Evolutionary conservation across 2,888 invertebrate species (phyloP).

Genomic region (Panopea generosa): DNA sequence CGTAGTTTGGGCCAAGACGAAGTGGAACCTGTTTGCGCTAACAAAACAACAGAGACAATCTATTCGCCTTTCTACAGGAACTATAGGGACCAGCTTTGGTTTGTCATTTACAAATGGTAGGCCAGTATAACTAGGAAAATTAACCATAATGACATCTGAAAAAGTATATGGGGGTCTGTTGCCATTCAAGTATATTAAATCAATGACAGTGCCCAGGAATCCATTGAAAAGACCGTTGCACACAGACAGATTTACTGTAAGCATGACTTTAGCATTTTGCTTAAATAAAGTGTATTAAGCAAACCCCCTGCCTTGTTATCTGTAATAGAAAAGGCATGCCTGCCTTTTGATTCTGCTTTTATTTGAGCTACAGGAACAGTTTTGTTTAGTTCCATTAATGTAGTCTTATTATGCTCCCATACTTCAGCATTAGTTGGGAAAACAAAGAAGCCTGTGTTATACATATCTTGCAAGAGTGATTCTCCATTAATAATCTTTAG

Average conservation of each 20-base stretch:
- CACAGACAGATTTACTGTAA: constrained; percentile 29
- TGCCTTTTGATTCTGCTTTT: constrained; percentile 40
- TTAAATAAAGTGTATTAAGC: not conserved
- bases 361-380: constrained; percentile 47
- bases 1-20: constrained; percentile 54
- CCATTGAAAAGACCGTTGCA: constrained; percentile 61
- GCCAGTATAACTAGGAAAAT: constrained; percentile 51
- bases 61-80: constrained; percentile 49
- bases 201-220: constrained; percentile 43
- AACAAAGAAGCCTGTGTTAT: not conserved
- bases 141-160: constrained; percentile 48
- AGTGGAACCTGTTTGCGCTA: constrained; percentile 54
- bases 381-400: constrained; percentile 32
- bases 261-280: not conserved
- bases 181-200: constrained; percentile 11
- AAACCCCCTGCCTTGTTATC: not conserved
- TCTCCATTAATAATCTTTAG: not conserved
- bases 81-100: constrained; percentile 49
- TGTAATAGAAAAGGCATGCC: not conserved
- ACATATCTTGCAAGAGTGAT: too few species aligned
- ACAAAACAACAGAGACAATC: constrained; percentile 50
- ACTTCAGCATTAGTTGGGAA: constrained; percentile 20
- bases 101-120: constrained; percentile 35
- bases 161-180: not conserved
- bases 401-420: constrained; percentile 6